Conservation (phyloP, 2,113 vertebrate genomes). For the Xenopus laevis region DNA sequence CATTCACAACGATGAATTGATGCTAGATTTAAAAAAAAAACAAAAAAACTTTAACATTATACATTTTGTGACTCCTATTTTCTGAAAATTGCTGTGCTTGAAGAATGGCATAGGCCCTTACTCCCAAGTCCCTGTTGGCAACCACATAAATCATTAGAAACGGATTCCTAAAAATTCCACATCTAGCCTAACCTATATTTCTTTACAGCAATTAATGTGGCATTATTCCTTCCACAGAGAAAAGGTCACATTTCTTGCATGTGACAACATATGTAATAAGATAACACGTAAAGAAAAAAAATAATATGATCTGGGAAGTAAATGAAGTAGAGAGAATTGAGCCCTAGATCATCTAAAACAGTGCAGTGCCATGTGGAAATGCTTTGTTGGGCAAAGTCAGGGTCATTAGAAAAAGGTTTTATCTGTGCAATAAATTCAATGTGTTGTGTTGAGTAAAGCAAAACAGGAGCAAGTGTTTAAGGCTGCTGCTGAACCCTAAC, state of each 20-base stretch:
- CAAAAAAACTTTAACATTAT: slow-evolving; percentile 1
- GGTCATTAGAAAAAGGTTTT: too few relatives aligned
- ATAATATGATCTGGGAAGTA: too few relatives aligned
- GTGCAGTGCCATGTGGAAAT: too few relatives aligned
- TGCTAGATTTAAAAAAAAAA: not conserved
- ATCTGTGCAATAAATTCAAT: too few relatives aligned
- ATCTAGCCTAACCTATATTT: slow-evolving; percentile 36
- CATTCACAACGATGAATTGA: not conserved
- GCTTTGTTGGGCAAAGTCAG: too few relatives aligned
- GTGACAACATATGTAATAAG: slow-evolving; percentile 18
- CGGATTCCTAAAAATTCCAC: slow-evolving; percentile 29
- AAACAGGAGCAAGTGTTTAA: too few relatives aligned
- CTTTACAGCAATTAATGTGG: slow-evolving; percentile 34
- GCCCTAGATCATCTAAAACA: too few relatives aligned
- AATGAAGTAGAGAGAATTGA: too few relatives aligned
- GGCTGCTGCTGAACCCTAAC: too few relatives aligned
- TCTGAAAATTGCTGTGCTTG: slow-evolving; percentile 14
- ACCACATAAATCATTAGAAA: slow-evolving; percentile 38
- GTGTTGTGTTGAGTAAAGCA: too few relatives aligned
- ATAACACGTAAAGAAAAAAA: not conserved
- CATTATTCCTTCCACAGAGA: slow-evolving; percentile 17
- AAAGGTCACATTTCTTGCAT: slow-evolving; percentile 25
- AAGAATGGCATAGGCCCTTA: slow-evolving; percentile 15
- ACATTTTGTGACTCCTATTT: slow-evolving; percentile 18
- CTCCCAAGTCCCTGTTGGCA: slow-evolving; percentile 23